These are phyloP conservation scores for Plectropomus leopardus DNA, from an alignment of 2,113 vertebrate species.

Conservation along the genomic window DNA sequence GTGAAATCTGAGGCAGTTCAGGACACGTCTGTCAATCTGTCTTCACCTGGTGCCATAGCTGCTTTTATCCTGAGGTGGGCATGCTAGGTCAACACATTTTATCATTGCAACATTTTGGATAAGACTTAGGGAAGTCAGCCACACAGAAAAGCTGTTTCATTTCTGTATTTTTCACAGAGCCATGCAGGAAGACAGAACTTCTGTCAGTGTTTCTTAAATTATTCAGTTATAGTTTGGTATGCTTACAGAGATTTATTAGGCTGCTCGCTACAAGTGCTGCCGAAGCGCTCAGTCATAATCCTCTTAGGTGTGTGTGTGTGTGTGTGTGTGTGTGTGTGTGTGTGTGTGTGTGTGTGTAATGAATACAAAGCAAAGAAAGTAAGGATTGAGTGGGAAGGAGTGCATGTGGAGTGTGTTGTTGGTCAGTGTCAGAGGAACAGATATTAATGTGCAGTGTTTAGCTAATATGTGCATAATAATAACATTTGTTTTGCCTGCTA, in stretches of 20 bases:
- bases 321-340: constrained; percentile 11
- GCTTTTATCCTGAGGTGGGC: constrained; percentile 27
- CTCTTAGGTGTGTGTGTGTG: constrained; percentile 48
- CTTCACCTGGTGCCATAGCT: constrained; percentile 26
- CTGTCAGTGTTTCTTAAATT: constrained; percentile 6
- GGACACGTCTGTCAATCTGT: constrained; percentile 3
- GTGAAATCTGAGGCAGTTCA: constrained; percentile 27
- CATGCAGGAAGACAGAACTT: not conserved
- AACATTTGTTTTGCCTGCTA: not conserved
- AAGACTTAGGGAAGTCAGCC: not conserved
- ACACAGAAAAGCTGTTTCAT: not conserved
- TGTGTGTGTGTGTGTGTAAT: not conserved
- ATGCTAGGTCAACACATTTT: constrained; percentile 4
- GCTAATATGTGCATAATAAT: not conserved
- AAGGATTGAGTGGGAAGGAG: not conserved
- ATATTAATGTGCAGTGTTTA: not conserved
- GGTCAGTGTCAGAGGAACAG: not conserved
- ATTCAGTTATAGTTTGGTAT: constrained; percentile 14
- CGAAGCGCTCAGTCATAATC: constrained; percentile 61
- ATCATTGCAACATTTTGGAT: constrained; percentile 1
- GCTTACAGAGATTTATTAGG: constrained; percentile 53
- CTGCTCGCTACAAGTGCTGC: constrained; percentile 51
- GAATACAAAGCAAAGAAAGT: constrained; percentile 48
- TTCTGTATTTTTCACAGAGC: constrained; percentile 5
- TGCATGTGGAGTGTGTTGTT: not conserved